phyloP scores from a whole-genome alignment of 2,797 vertebrate genomes.

The Sebastes taczanowskii region DNA sequence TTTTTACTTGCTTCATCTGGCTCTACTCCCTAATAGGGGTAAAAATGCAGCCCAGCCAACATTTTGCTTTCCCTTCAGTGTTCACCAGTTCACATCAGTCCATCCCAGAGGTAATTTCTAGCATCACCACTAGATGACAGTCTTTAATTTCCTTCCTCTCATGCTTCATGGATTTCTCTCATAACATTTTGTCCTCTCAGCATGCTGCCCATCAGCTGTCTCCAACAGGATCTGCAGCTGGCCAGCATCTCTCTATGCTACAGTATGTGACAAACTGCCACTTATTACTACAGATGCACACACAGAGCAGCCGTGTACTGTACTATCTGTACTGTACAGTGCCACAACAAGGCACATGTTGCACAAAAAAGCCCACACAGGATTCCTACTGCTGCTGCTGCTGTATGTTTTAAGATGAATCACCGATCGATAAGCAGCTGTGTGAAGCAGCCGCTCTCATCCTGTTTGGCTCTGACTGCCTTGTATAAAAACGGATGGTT shows the following conservation, averaged over 20 bases:
- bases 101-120: background rate
- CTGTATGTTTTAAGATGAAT: slow-evolving; percentile 25
- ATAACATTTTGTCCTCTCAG: slow-evolving; percentile 5
- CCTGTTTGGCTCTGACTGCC: slow-evolving; percentile 18
- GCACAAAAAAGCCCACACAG: slow-evolving; percentile 16
- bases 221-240: background rate
- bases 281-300: background rate
- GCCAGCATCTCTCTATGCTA: background rate
- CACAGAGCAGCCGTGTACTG: background rate
- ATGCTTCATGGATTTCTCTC: background rate
- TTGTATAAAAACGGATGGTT: background rate
- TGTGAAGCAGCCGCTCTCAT: slow-evolving; percentile 32
- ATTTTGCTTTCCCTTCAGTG: background rate
- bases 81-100: background rate
- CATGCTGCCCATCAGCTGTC: background rate
- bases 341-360: background rate
- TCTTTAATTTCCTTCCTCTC: slow-evolving; percentile 46
- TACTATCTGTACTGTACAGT: background rate
- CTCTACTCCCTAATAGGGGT: background rate
- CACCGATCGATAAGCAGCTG: slow-evolving; percentile 13
- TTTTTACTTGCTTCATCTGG: background rate
- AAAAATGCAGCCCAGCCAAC: background rate
- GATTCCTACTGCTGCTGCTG: background rate
- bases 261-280: background rate
- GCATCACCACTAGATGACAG: slow-evolving; percentile 69